A percentile compares a stretch with the other conserved stretches of the same genome.
Evolutionary conservation across 2,888 invertebrate species (phyloP).

Genomic region (Microplitis manilae): DNA sequence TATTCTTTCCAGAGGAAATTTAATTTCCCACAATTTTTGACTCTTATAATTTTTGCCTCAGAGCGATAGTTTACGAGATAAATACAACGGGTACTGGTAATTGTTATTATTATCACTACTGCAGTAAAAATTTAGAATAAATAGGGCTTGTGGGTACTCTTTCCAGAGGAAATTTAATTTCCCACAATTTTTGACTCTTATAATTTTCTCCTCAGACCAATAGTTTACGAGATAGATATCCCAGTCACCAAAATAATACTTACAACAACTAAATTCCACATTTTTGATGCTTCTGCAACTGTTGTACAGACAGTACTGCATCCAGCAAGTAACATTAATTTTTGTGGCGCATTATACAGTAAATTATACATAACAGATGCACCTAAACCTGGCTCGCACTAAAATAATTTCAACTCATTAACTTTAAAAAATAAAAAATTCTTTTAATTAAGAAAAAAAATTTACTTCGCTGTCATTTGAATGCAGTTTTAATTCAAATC

Average conservation of each 20-base stretch:
- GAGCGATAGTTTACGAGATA: not conserved
- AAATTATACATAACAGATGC: slow-evolving; percentile 99
- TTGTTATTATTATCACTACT: no score
- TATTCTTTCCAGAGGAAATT: not conserved
- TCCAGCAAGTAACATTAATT: slow-evolving; percentile 93
- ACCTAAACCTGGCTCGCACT: slow-evolving; percentile 99
- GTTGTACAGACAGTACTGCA: slow-evolving; percentile 99
- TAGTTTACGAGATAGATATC: not conserved
- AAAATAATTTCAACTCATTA: slow-evolving; percentile 66
- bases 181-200: no score
- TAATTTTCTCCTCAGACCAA: no score
- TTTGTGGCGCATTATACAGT: slow-evolving; percentile 95
- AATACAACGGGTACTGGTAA: no score
- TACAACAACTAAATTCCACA: slow-evolving; percentile 99
- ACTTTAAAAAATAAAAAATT: not conserved
- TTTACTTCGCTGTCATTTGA: slow-evolving; percentile 97
- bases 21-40: no score
- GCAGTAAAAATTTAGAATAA: no score
- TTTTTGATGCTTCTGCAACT: slow-evolving; percentile 98
- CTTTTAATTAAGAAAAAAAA: slow-evolving; percentile 25
- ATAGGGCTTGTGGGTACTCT: not conserved
- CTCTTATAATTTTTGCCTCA: no score
- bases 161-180: not conserved
- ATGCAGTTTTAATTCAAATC: slow-evolving; percentile 91
- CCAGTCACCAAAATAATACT: slow-evolving; percentile 70